Base-by-base conservation (phyloP, 2,888 invertebrate genomes). In the Xanthorhoe spadicearia region DNA sequence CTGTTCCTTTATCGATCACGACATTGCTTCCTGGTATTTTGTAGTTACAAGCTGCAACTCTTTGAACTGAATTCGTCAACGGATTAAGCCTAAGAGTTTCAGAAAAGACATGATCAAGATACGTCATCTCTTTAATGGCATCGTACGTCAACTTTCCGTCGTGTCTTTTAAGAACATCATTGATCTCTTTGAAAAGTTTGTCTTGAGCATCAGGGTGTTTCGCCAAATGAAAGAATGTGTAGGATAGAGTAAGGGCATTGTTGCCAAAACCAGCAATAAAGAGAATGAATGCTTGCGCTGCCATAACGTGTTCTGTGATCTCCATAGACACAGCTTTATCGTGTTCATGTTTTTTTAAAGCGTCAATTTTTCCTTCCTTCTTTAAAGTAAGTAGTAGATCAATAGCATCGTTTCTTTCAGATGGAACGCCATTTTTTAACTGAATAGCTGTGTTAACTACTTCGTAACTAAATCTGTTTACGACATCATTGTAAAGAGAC, bases 231-330 rank as follows among this genome's bases (percentile, higher is more conserved):
- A 85, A 89, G 19, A 89, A 66, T 17, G 82, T 75, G 61, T 84
- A 90, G 15, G 86, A 79, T 58, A 88, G 74, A 5, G 83, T 76
- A 5, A 87, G 78, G 1, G 90, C 84, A 28, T 86, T 88, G 9
- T 91, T 92, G 59, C 90, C 91, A 69, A 87, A 92, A 0, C 93
- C 93, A 23, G 89, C 93, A 0, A 81, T 77, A 64, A 86, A 90
- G 72, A 91, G 86, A 63, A 92, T 77, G 68, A 90, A 87, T 2
- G 83, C 83, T 72, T 92, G 89, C n/a, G 85, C 87, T 18, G 83
- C 81, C 66, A 89, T 81, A 0, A 87, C 61, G 13, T 75, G 74
- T 10, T 87, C 81, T 13, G 83, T 83, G 5, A 87, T 56, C 65
- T 83, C 77, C 19, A 84, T 57, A 10, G 23, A 62, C 7, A 61